Conservation (phyloP, 2,113 vertebrate species). For the Phalacrocorax brasilianus region DNA sequence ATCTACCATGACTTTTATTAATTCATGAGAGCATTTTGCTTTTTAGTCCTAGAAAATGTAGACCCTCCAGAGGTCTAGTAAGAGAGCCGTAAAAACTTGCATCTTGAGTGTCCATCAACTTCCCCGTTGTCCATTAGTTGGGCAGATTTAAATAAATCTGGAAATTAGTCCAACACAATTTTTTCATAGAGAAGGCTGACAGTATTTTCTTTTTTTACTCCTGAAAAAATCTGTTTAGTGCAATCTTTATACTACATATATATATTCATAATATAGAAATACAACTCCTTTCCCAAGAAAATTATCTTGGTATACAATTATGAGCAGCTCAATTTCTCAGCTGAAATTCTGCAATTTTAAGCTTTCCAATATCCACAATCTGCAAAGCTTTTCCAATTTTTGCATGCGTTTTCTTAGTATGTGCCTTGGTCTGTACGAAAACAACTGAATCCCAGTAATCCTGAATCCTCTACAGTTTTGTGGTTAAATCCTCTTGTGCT, state of each 20-base stretch:
- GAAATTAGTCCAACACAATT: neutral
- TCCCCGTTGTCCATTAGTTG: neutral
- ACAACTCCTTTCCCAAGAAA: neutral
- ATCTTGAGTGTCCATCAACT: too few relatives aligned
- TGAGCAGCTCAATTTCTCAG: neutral
- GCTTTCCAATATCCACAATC: neutral
- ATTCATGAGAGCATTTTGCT: neutral
- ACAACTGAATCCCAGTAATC: neutral
- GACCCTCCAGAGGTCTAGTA: neutral
- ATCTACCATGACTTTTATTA: neutral
- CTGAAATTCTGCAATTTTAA: neutral
- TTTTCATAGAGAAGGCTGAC: neutral
- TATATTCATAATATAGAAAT: neutral
- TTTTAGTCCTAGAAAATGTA: neutral
- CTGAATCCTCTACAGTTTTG: neutral
- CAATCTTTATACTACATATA: neutral
- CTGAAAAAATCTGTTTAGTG: neutral
- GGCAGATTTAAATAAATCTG: neutral
- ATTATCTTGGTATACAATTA: neutral
- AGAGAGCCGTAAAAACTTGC: neutral
- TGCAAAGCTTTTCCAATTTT: neutral
- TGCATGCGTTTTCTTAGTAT: neutral
- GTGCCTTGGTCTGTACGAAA: neutral
- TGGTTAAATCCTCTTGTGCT: neutral
- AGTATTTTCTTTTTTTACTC: neutral